Base-by-base conservation (phyloP, 1,140 invertebrate species). In the Zaprionus nigranus region DNA sequence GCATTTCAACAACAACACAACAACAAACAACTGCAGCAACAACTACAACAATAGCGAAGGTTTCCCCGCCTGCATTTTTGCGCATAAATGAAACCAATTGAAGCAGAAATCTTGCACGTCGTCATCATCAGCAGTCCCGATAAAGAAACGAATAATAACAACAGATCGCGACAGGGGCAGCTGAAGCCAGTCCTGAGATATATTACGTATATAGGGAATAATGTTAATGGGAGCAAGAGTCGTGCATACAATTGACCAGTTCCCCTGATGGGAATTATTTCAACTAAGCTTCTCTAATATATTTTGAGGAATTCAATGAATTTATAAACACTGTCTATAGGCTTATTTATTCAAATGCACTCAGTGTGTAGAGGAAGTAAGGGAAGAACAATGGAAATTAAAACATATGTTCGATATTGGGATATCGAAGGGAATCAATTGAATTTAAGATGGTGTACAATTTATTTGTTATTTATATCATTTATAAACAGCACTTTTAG, bases 21-120 rank as follows among this genome's bases (percentile, higher is more conserved):
- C 20, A 20, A 20, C 20, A 20, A 20, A 49, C 17, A 63, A 63
- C 20, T 20, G 1, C 20, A 20, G 20, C 43, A 65, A 65, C 54
- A 58, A 70, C 11, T 68, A 34, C 49, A 63, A 49, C 17, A 69
- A 63, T 63, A 58, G 43, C 30, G 34, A 75, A 64, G 56, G 60
- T 60, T 71, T 71, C 24, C 26, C 58, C 70, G 78, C 78, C 84
- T 78, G 81, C 84, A 83, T 88, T 88, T 87, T 71, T 58, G 30
- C 80, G 84, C 85, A 81, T 84, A 81, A 88, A 81, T 64, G 73
- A 87, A 87, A 84, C 81, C 84, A 88, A 88, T 87, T 81, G 84
- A 87, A 87, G 84, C 84, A 81, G 88, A 84, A 87, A 87, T 88
- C 84, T 87, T 81, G 79, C 81, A 87, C 78, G 78, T 87, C 65